Evolutionary conservation across 2,888 invertebrate genomes (phyloP), one percentile per base, ranked within the genome.

Genomic region (Tricholauxania praeusta): DNA sequence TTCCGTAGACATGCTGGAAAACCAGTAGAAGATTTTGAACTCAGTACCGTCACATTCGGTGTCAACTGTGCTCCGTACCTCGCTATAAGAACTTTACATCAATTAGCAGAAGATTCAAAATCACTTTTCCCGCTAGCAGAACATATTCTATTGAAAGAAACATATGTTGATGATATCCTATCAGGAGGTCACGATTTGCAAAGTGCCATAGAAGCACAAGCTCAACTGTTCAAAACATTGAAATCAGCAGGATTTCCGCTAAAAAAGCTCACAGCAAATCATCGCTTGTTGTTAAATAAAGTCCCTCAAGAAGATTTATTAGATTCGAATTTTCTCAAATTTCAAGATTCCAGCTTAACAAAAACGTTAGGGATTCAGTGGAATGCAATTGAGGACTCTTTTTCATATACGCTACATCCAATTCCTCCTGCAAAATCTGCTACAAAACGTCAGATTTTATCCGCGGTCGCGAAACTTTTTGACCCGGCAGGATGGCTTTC

Each of bases 401-500:
- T 73, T 28, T 53, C 14, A 15, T 73, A 65, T 14, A 15, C 39
- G 3, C 53, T 68, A 19, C 28, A 51, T 6, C 39, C 19, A 3
- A 14, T 68, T 2, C 1, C 59, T 28, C 17, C 4, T 1, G 2
- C 32, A 6, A 12, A 5, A 47, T 48, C 17, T 17, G 32, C 22
- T 12, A 66, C 73, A 12, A 71, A 66, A 60, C 12, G 62, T 1
- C 59, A 71, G 48, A 60, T 65, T 47, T 17, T 66, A 1, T 70
- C 73, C 0, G 48, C 52, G 12, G 32, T 73, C 28, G 72, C 72
- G n/a, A 48, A 51, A 48, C 19, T 72, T 7, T 63, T 68, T 19
- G 72, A 68, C 49, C 68, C 72, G 2, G 57, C 60, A 28, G 68
- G 71, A 14, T 74, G 74, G 68, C 22, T 74, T 22, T 48, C 72